Evolutionary conservation across 2,888 invertebrate genomes (phyloP), one percentile per base, ranked within the genome.

Genomic region (Pycnomerus fuliginosus): DNA sequence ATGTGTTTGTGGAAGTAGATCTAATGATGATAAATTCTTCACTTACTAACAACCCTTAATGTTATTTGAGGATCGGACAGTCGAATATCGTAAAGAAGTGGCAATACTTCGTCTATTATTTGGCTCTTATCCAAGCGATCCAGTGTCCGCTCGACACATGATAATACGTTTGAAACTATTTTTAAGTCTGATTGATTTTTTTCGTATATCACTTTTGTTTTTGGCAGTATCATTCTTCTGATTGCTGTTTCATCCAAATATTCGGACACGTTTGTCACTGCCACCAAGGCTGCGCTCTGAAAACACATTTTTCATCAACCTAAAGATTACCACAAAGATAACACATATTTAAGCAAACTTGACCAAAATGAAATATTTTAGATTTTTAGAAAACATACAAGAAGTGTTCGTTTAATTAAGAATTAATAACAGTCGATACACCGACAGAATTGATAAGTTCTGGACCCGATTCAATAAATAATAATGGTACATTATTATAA

Each of bases 1-100:
- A n/a, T n/a, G n/a, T n/a, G n/a, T n/a, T n/a, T n/a, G n/a, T n/a
- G n/a, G n/a, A n/a, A n/a, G n/a, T n/a, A n/a, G n/a, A n/a, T n/a
- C n/a, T n/a, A n/a, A n/a, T n/a, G n/a, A n/a, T n/a, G n/a, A n/a
- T n/a, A n/a, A n/a, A n/a, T n/a, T n/a, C n/a, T n/a, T 10, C 76
- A 91, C 93, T 90, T 83, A 96, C 96, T 87, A 74, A 95, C 91
- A 69, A 94, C 87, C 70, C 91, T 84, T 69, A 87, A 80, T 54
- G 91, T 84, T 59, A 95, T 87, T 65, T 92, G 90, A 4, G 94
- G 89, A 70, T 96, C 94, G 53, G 85, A 85, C 32, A 93, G 80
- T 50, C 87, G 83, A 60, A 94, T 89, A 58, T 87, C 87, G 64
- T 88, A 86, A 17, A 97, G 77, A 52, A 96, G 80, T 1, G 95